Percentiles rank a stretch among this genome's conserved stretches.
Conservation (phyloP, 2,113 vertebrate genomes). For the Ophiodon elongatus region DNA sequence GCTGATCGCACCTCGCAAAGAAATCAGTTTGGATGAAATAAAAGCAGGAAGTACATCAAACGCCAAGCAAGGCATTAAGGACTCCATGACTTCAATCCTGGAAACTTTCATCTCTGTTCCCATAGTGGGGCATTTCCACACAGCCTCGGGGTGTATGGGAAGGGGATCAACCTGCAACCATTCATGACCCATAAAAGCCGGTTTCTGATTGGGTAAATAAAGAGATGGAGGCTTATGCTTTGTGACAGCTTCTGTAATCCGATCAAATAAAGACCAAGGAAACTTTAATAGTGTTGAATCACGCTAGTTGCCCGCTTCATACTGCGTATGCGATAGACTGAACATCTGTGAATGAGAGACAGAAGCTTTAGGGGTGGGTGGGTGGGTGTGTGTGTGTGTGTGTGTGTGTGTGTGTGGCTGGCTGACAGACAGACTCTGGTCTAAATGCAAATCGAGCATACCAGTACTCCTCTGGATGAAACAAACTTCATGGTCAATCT, state of each 20-base stretch:
- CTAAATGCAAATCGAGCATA: constrained; percentile 42
- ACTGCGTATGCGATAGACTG: not conserved
- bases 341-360: constrained; percentile 11
- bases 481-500: constrained; percentile 22
- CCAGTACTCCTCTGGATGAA: constrained; percentile 19
- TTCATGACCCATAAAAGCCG: constrained; percentile 37
- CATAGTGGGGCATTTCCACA: constrained; percentile 22
- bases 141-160: constrained; percentile 26
- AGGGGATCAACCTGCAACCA: constrained; percentile 13
- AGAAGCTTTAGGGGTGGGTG: constrained; percentile 26
- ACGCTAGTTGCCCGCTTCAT: not conserved
- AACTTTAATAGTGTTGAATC: not conserved
- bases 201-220: constrained; percentile 4
- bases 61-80: constrained; percentile 36
- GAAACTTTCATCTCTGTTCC: constrained; percentile 61
- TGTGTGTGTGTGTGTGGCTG: constrained; percentile 2
- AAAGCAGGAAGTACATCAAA: constrained; percentile 39
- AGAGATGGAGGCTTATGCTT: constrained; percentile 24
- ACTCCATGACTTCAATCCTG: constrained; percentile 47
- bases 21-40: constrained; percentile 19
- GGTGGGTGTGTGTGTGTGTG: constrained; percentile 1
- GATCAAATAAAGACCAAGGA: constrained; percentile 36
- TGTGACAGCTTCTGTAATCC: constrained; percentile 24
- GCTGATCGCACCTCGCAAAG: not conserved
- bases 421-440: constrained; percentile 25